Conservation (phyloP, 2,797 vertebrate genomes). For the Falco berigora region DNA sequence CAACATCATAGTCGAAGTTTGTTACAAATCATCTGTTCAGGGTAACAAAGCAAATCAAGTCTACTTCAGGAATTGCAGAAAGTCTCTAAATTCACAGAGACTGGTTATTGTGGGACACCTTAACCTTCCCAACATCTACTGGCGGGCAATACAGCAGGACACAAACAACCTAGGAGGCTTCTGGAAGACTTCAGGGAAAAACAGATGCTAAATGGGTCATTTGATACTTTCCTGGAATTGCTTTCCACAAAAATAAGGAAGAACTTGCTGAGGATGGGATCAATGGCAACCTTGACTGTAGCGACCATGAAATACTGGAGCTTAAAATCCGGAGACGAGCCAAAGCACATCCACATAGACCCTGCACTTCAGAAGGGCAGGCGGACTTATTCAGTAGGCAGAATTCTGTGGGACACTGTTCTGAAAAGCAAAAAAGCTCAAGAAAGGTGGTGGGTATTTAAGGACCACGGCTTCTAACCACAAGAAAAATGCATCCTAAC, state of each 20-base stretch:
- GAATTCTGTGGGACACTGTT: neutral
- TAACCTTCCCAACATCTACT: neutral
- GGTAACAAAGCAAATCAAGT: neutral
- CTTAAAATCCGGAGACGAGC: neutral
- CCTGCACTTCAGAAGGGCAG: neutral
- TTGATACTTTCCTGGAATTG: neutral
- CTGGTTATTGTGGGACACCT: neutral
- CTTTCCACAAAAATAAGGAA: neutral
- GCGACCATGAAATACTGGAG: neutral
- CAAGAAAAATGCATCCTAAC: neutral
- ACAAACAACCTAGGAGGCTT: neutral
- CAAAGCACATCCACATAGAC: neutral
- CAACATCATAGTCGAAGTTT: neutral
- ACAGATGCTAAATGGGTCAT: neutral
- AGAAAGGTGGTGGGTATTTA: neutral
- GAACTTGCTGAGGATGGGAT: neutral
- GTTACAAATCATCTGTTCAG: neutral
- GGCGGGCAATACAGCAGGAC: neutral
- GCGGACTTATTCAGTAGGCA: neutral
- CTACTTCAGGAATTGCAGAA: neutral
- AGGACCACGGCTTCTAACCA: neutral
- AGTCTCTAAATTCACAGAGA: neutral
- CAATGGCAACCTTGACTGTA: neutral
- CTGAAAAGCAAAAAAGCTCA: neutral
- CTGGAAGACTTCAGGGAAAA: neutral